Evolutionary conservation across 2,797 vertebrate genomes (phyloP).

Genomic region (Taeniopygia guttata): DNA sequence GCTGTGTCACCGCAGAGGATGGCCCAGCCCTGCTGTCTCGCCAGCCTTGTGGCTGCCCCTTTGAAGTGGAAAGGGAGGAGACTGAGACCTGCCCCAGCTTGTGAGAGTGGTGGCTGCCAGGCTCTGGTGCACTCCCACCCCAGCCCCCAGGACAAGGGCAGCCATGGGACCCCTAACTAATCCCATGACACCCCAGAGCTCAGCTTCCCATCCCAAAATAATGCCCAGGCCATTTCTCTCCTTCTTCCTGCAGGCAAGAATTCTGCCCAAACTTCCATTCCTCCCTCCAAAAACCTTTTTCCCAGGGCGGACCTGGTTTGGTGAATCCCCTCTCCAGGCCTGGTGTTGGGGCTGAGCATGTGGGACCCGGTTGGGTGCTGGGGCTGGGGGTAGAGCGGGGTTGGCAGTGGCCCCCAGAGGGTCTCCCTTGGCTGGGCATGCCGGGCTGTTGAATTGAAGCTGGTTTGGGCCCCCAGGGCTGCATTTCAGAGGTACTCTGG

Average conservation of each 20-base stretch:
- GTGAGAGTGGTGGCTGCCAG: not conserved
- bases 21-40: not conserved
- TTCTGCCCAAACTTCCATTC: not conserved
- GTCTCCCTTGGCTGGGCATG: no score
- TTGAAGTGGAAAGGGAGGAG: not conserved
- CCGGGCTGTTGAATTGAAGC: not conserved
- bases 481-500: not conserved
- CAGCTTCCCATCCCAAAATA: not conserved
- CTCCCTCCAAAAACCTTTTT: not conserved
- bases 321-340: not conserved
- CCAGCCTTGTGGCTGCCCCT: not conserved
- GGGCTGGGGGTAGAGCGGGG: not conserved
- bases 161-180: no score
- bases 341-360: not conserved
- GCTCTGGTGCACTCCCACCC: not conserved
- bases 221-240: no score
- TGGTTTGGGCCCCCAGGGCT: not conserved
- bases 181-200: not conserved
- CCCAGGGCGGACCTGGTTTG: accelerated
- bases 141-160: not conserved
- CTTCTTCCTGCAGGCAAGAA: not conserved
- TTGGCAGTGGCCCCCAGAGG: not conserved
- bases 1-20: not conserved
- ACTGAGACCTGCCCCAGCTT: not conserved
- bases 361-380: not conserved